Evolutionary conservation across 2,888 invertebrate genomes (phyloP).

Genomic region (Podabrus alpinus): DNA sequence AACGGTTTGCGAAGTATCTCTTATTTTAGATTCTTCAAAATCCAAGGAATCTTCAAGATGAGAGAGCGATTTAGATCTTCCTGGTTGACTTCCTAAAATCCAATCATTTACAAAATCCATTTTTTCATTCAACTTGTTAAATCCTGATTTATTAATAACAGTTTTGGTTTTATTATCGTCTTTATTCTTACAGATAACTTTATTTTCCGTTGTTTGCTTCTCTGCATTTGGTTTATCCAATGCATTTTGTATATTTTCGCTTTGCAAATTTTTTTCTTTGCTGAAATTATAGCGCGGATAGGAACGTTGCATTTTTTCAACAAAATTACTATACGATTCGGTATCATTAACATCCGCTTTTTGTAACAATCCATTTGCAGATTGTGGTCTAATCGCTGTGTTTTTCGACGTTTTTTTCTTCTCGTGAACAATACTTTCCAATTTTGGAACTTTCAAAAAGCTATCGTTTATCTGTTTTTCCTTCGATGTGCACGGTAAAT

Average conservation of each 20-base stretch:
- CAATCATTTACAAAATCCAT: not conserved
- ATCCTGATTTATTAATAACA: too few species aligned
- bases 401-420: not conserved
- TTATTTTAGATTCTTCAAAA: not conserved
- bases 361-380: not conserved
- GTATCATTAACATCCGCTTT: not conserved
- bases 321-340: not conserved
- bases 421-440: not conserved
- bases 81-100: not conserved
- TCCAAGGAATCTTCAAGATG: not conserved
- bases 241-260: not conserved
- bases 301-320: not conserved
- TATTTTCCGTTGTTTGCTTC: not conserved
- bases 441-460: not conserved
- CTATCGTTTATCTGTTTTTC: not conserved
- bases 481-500: not conserved
- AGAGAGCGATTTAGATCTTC: not conserved
- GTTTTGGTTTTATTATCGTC: not conserved
- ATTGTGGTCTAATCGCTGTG: not conserved
- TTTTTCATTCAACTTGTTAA: not conserved
- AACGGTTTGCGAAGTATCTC: not conserved
- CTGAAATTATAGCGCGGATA: not conserved
- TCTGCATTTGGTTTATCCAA: not conserved
- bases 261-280: not conserved
- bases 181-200: not conserved